These are phyloP conservation scores for Philereme transversata DNA, from an alignment of 2,888 invertebrate species.

Conservation along the genomic window DNA sequence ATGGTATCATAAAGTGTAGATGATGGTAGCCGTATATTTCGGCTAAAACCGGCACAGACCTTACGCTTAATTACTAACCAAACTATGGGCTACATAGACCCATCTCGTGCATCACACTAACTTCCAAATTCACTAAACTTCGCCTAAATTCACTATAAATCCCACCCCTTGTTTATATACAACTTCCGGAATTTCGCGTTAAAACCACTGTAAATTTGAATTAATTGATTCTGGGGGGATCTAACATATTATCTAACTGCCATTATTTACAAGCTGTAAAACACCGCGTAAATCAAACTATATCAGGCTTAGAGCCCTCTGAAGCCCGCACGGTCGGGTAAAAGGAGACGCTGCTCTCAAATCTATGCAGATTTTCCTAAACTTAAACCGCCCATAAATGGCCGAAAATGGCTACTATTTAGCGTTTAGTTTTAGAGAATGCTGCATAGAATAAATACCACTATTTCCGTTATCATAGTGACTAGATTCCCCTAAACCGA, in stretches of 20 bases:
- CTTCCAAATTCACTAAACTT: conserved; percentile 59
- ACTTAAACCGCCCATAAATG: too few species aligned
- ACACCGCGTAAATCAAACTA: conserved; percentile 57
- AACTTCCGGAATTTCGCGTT: conserved; percentile 51
- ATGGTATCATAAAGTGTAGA: conserved; percentile 9
- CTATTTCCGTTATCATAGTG: conserved; percentile 66
- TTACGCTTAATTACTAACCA: conserved; percentile 65
- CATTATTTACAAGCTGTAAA: conserved; percentile 64
- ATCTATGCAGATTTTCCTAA: too few species aligned
- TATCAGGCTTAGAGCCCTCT: conserved; percentile 54
- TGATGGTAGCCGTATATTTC: conserved; percentile 4
- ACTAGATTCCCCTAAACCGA: conserved; percentile 70
- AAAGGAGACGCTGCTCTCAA: conserved; percentile 33
- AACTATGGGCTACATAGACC: conserved; percentile 58
- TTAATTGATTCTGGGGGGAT: conserved; percentile 32
- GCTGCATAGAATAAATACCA: not conserved
- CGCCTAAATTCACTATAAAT: conserved; percentile 66
- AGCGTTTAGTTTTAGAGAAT: too few species aligned
- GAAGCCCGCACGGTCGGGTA: conserved; percentile 35
- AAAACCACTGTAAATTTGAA: conserved; percentile 30
- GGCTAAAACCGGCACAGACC: conserved; percentile 43
- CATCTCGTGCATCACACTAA: conserved; percentile 53
- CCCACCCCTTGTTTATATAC: conserved; percentile 58
- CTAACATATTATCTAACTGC: conserved; percentile 33
- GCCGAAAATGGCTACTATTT: too few species aligned